A percentile compares a stretch with the other conserved stretches of the same genome.
Evolutionary conservation across 1,140 invertebrate species (phyloP).

Genomic region (Gonioctena quinquepunctata): DNA sequence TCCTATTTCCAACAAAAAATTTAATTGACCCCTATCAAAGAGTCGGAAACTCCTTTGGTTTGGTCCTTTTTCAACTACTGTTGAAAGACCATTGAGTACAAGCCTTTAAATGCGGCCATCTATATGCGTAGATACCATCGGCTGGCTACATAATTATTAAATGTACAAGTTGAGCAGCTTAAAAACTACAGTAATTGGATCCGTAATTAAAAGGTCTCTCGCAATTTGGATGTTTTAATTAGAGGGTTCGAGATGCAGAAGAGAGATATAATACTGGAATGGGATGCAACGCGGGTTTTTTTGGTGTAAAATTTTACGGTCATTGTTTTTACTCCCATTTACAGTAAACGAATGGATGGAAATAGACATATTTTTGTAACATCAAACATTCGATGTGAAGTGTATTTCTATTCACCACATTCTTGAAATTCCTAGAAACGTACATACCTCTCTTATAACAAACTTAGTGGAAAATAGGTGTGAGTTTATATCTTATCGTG

Average conservation of each 20-base stretch:
- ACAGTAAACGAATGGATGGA: no score
- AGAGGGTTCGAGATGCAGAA: conserved; percentile 19
- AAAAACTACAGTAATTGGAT: conserved; percentile 47
- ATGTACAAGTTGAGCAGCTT: conserved; percentile 47
- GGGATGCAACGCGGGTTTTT: not conserved
- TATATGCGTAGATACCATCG: conserved; percentile 47
- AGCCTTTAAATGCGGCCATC: conserved; percentile 38
- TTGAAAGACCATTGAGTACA: conserved; percentile 1
- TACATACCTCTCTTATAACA: no score
- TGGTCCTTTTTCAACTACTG: not conserved
- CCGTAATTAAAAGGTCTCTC: conserved; percentile 45
- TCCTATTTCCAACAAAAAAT: not conserved
- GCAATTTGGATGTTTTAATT: conserved; percentile 50
- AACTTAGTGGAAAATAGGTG: no score
- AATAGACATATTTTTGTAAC: no score
- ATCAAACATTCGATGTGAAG: no score
- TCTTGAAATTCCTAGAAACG: no score
- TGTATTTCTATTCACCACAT: no score
- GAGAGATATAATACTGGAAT: not conserved
- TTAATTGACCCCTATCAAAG: not conserved
- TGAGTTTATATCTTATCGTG: no score
- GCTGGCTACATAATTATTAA: conserved; percentile 44
- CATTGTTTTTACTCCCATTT: not conserved
- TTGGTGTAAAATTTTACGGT: not conserved
- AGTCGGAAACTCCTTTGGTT: not conserved